Evolutionary conservation across 2,797 vertebrate genomes (phyloP), one percentile per base, ranked within the genome.

Genomic region (Epinephelus awoara): DNA sequence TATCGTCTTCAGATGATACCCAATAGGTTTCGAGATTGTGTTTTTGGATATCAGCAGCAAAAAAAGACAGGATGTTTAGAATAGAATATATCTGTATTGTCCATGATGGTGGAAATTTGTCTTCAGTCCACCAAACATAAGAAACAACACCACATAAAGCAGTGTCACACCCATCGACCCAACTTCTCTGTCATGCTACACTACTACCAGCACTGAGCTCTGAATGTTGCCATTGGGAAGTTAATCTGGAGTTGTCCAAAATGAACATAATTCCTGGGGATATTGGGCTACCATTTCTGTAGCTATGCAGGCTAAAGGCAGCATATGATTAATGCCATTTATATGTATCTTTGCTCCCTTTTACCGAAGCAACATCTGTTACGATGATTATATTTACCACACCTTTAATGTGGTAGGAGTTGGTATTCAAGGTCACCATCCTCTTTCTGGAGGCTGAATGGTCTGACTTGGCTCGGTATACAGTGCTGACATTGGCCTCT

Each of bases 301-400:
- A 55, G 56, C 55, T 47, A n/a, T 52, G 19, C 2, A 62, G 1
- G 23, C 14, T 29, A 80, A 46, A 58, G 13, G 11, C 42, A 29
- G 12, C 46, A 63, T 21, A 19, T 64, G 42, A 68, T 29, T 19
- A 10, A 42, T 42, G 25, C 27, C 25, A 62, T 77, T 38, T 52
- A 13, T 40, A 18, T 19, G 25, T 25, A 42, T 21, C 13, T 1
- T 47, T 69, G 9, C 63, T 50, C 21, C 2, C 6, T 2, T 46
- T n/a, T 55, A 68, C 46, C 29, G 1, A 49, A 57, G 25, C n/a
- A 76, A 40, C 64, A 64, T 54, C 61, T 59, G 34, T 49, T 64
- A 5, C 59, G 8, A 49, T 72, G 29, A 75, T 46, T 57, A 47
- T 49, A 3, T 71, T 67, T 25, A 71, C 29, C 63, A 70, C 25